Base-by-base conservation (phyloP, 2,113 vertebrate genomes). In the Cyrtonyx montezumae region DNA sequence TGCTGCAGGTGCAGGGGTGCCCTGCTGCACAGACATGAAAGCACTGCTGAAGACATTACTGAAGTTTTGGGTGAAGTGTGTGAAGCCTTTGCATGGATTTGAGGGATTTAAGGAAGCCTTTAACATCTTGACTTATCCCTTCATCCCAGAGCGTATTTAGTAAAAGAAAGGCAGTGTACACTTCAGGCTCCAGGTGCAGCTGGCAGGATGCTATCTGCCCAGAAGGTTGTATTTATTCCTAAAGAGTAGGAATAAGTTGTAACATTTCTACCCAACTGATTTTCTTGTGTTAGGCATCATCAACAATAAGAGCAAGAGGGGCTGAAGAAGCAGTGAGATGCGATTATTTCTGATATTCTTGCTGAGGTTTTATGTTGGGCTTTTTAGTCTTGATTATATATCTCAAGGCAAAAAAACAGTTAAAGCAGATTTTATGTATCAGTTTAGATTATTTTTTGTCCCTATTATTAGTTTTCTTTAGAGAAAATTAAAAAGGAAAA, bases 111-210 rank as follows among this genome's bases (percentile, higher is more conserved):
- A 74, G 40, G 30, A 70, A 91, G 11, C 9, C 21, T 91, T 70
- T 65, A 30, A 5, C 1, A 5, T 42, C 34, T 46, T 42, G 37
- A n/a, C 22, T 56, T 22, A 43, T 40, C 5, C 17, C 11, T 37
- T 13, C 16, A 63, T 19, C 20, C 22, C 12, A 2, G 55, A 86
- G 28, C 42, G 46, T 65, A 17, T 49, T 70, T 37, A 67, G 34
- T 70, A 14, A 67, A 85, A 67, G 42, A 14, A 77, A n/a, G 11
- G 21, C 55, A 2, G 1, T 2, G 12, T n/a, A 36, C 16, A 16
- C 25, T 70, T 58, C 0, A 0, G 40, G n/a, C 23, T 76, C 18
- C 40, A 59, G 67, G 53, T 76, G 58, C 0, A 0, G 7, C 34
- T 76, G 28, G 23, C 11, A 71, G 43, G 23, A 32, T 81, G 36